phyloP scores from a whole-genome alignment of 2,113 vertebrate species.

The Siphamia tubifer region DNA sequence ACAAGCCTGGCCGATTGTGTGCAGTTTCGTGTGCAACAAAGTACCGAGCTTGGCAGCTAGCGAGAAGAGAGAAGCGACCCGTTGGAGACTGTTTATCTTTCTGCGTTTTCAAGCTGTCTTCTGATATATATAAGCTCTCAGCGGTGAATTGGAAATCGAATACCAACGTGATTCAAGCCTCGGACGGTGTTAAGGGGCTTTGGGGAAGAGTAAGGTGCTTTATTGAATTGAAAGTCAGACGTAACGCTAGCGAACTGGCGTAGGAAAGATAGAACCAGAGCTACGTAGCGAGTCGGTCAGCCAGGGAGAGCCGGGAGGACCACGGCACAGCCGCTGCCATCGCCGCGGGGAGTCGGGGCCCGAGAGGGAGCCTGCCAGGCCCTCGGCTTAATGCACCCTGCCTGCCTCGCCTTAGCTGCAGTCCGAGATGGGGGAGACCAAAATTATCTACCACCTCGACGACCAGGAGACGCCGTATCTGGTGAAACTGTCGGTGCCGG shows the following conservation, averaged over 20 bases:
- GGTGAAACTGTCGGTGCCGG: constrained; percentile 91
- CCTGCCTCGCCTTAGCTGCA: constrained; percentile 66
- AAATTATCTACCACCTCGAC: constrained; percentile 98
- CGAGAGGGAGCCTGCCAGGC: constrained; percentile 77
- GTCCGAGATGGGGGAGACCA: constrained; percentile 92
- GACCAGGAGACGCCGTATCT: constrained; percentile 97
- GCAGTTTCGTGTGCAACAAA: constrained; percentile 68
- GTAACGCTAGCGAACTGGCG: constrained; percentile 34
- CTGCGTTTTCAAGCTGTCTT: neutral
- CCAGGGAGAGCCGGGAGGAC: constrained; percentile 47
- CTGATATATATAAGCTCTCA: neutral
- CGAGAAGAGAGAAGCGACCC: constrained; percentile 19
- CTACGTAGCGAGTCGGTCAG: constrained; percentile 42
- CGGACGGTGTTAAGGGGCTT: constrained; percentile 16
- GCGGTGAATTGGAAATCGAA: neutral
- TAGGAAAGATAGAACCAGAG: constrained; percentile 6
- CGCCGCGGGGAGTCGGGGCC: constrained; percentile 75
- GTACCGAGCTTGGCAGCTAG: constrained; percentile 47
- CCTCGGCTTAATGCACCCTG: constrained; percentile 79
- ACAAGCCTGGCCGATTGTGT: constrained; percentile 2
- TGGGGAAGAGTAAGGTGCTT: constrained; percentile 20
- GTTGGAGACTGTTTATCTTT: constrained; percentile 17
- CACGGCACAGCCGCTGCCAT: constrained; percentile 55
- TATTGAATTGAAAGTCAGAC: constrained; percentile 22
- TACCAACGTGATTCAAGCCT: neutral